Evolutionary conservation across 2,888 invertebrate genomes (phyloP).

Genomic region (Parelbella ahira): DNA sequence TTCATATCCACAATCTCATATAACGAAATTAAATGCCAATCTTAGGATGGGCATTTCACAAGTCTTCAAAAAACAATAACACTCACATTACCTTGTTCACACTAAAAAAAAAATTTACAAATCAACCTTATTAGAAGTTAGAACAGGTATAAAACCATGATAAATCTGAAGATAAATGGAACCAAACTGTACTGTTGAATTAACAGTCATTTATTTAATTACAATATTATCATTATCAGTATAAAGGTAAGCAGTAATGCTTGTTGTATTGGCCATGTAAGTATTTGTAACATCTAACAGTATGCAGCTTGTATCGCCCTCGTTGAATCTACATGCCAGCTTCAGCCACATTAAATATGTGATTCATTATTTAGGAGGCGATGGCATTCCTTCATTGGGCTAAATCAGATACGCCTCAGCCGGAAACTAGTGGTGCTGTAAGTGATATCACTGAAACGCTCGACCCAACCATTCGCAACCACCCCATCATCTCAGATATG

Average conservation of each 20-base stretch:
- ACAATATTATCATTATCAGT: too few species aligned
- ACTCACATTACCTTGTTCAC: too few species aligned
- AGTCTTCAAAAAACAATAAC: too few species aligned
- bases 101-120: too few species aligned
- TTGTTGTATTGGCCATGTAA: conserved; percentile 14
- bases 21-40: too few species aligned
- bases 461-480: conserved; percentile 51
- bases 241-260: conserved; percentile 10
- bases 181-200: too few species aligned
- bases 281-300: conserved; percentile 7
- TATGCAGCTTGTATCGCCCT: conserved; percentile 34
- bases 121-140: too few species aligned
- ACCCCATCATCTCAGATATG: conserved; percentile 46
- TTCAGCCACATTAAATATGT: conserved; percentile 56
- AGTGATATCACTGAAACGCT: conserved; percentile 63
- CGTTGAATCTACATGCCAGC: conserved; percentile 38
- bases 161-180: too few species aligned
- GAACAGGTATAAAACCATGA: too few species aligned
- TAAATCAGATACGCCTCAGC: conserved; percentile 64
- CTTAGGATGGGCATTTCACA: too few species aligned
- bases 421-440: conserved; percentile 73
- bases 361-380: conserved; percentile 74
- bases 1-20: too few species aligned
- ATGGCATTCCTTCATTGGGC: conserved; percentile 70
- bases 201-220: too few species aligned